phyloP scores from a whole-genome alignment of 2,797 vertebrate species.

The Protosalanx chinensis region DNA sequence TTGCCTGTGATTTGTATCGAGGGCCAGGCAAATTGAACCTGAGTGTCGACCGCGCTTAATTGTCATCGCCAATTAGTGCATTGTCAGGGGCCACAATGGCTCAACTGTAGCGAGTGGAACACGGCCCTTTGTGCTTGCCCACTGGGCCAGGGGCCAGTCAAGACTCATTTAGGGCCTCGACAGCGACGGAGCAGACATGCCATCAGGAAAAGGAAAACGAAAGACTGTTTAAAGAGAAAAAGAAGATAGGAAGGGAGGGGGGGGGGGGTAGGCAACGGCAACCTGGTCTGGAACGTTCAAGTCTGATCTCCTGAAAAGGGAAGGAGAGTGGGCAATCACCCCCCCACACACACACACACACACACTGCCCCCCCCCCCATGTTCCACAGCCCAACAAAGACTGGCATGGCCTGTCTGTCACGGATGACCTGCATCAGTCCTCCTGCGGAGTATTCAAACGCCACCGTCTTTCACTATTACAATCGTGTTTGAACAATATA shows the following conservation, averaged over 20 bases:
- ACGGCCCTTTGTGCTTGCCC: constrained; percentile 89
- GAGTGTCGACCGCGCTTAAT: constrained; percentile 80
- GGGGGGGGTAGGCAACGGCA: constrained; percentile 52
- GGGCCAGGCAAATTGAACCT: constrained; percentile 78
- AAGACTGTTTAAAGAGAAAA: constrained; percentile 70
- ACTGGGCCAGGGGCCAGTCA: constrained; percentile 92
- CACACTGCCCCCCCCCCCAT: constrained; percentile 25
- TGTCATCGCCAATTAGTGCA: constrained; percentile 97
- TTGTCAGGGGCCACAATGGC: constrained; percentile 89
- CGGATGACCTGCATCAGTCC: constrained; percentile 59
- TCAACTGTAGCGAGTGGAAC: constrained; percentile 86
- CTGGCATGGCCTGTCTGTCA: constrained; percentile 54
- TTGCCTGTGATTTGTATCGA: constrained; percentile 62
- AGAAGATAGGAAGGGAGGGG: constrained; percentile 49
- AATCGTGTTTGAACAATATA: background rate
- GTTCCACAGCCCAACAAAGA: constrained; percentile 58
- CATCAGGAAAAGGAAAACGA: constrained; percentile 82
- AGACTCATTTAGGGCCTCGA: constrained; percentile 89
- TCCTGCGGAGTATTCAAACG: background rate
- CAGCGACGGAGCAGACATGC: constrained; percentile 85
- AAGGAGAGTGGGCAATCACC: constrained; percentile 67
- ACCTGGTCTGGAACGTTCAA: constrained; percentile 62
- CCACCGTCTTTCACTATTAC: background rate
- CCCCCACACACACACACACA: constrained; percentile 22
- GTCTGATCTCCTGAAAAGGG: constrained; percentile 70